Percentiles rank a stretch among this genome's conserved stretches.
phyloP scores from a whole-genome alignment of 2,888 invertebrate species.

The Camponotus fellah region DNA sequence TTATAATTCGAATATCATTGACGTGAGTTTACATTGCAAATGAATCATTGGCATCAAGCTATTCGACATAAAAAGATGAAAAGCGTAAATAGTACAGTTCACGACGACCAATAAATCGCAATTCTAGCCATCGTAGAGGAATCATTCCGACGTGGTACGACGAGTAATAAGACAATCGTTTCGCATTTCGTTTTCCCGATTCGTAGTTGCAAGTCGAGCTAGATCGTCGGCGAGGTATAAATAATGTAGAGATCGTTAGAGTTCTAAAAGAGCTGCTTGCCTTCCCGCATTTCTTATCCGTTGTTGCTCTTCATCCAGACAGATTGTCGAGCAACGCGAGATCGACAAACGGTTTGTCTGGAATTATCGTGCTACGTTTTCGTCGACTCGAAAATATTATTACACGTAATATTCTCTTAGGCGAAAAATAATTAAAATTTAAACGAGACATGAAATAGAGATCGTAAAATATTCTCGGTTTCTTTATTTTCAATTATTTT shows the following conservation, averaged over 20 bases:
- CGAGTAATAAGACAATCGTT: conserved; percentile 68
- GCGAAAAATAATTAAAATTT: background rate
- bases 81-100: conserved; percentile 49
- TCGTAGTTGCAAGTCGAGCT: conserved; percentile 64
- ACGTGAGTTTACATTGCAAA: conserved; percentile 32
- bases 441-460: background rate
- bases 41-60: conserved; percentile 24
- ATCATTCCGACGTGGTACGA: conserved; percentile 35
- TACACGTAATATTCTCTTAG: background rate
- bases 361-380: conserved; percentile 50
- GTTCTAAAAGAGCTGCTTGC: conserved; percentile 70
- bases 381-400: background rate
- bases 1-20: conserved; percentile 28
- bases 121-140: conserved; percentile 27
- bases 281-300: conserved; percentile 59
- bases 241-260: conserved; percentile 76
- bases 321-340: conserved; percentile 67
- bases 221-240: conserved; percentile 67
- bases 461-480: background rate
- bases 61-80: conserved; percentile 33
- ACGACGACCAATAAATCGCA: conserved; percentile 43
- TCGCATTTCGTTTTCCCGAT: conserved; percentile 71
- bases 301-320: conserved; percentile 68
- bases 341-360: conserved; percentile 55
- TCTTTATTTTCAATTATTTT: background rate